Evolutionary conservation across 2,888 invertebrate genomes (phyloP).

Genomic region (Lycia hirtaria): DNA sequence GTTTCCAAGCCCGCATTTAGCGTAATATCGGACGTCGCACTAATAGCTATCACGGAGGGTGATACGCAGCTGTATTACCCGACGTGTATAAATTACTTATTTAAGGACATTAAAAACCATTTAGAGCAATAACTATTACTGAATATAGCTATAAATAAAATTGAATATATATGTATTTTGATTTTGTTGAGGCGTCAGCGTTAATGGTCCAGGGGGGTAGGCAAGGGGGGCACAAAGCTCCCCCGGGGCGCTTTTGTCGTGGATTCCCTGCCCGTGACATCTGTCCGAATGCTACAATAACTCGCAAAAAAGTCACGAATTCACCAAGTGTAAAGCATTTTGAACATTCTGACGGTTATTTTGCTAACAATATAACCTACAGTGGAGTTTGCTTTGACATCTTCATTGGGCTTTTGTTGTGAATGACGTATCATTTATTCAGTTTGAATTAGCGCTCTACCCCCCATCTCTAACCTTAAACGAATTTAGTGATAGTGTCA

Average conservation of each 20-base stretch:
- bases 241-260: conserved; percentile 79
- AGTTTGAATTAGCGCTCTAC: conserved; percentile 60
- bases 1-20: conserved; percentile 65
- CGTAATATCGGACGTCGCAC: conserved; percentile 76
- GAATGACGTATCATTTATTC: conserved; percentile 77
- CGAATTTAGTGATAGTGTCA: conserved; percentile 57
- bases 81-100: conserved; percentile 74
- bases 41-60: conserved; percentile 77
- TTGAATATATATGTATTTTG: conserved; percentile 77
- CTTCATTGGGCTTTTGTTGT: conserved; percentile 77
- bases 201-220: conserved; percentile 76
- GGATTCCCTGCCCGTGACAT: conserved; percentile 81
- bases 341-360: conserved; percentile 69
- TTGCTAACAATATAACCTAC: conserved; percentile 65
- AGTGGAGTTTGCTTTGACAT: conserved; percentile 58
- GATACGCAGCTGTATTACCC: conserved; percentile 75
- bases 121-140: conserved; percentile 80
- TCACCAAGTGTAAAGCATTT: conserved; percentile 72
- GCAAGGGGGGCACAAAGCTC: conserved; percentile 74
- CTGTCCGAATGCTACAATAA: conserved; percentile 84
- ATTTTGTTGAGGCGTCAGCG: conserved; percentile 80
- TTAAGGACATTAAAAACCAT: conserved; percentile 83
- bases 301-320: conserved; percentile 81
- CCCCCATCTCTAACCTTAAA: conserved; percentile 62
- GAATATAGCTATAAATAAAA: conserved; percentile 75